phyloP scores from a whole-genome alignment of 2,113 vertebrate genomes.

The Gambusia holbrooki region DNA sequence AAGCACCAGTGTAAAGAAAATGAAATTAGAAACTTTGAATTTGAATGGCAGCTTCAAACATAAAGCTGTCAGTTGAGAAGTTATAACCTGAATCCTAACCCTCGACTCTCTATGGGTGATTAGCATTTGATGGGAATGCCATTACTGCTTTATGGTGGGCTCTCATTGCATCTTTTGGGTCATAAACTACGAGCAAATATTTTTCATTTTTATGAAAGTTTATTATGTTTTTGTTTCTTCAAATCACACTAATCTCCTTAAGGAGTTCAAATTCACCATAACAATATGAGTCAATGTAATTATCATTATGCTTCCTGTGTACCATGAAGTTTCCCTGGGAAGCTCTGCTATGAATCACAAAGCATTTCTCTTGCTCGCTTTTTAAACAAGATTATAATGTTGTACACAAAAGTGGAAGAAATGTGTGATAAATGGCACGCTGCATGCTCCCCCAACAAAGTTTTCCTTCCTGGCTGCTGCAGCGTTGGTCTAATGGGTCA shows the following conservation, averaged over 20 bases:
- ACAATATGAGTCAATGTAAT: slow-evolving; percentile 19
- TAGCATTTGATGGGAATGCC: slow-evolving; percentile 15
- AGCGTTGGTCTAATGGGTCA: slow-evolving; percentile 24
- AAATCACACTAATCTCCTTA: slow-evolving; percentile 7
- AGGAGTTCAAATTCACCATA: slow-evolving; percentile 1
- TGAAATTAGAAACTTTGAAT: neutral
- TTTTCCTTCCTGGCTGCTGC: slow-evolving; percentile 30
- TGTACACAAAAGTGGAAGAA: slow-evolving; percentile 13
- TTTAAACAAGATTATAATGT: slow-evolving; percentile 15
- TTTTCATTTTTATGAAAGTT: neutral
- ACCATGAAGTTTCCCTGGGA: neutral
- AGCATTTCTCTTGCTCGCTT: slow-evolving; percentile 6
- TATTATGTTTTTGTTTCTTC: neutral
- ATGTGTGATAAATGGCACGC: neutral
- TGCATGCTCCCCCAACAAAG: slow-evolving; percentile 7
- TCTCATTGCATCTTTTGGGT: slow-evolving; percentile 9
- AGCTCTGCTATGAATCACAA: slow-evolving; percentile 1
- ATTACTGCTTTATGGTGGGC: slow-evolving; percentile 10
- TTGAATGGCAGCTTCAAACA: slow-evolving; percentile 17
- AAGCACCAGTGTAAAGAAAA: slow-evolving; percentile 15
- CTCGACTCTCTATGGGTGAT: slow-evolving; percentile 18
- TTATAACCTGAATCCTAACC: neutral
- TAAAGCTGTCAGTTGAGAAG: slow-evolving; percentile 23
- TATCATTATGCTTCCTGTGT: slow-evolving; percentile 21
- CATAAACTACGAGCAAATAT: slow-evolving; percentile 36